A percentile compares a stretch with the other conserved stretches of the same genome.
Conservation (phyloP, 2,797 vertebrate genomes). For the Anomalospiza imberbis region DNA sequence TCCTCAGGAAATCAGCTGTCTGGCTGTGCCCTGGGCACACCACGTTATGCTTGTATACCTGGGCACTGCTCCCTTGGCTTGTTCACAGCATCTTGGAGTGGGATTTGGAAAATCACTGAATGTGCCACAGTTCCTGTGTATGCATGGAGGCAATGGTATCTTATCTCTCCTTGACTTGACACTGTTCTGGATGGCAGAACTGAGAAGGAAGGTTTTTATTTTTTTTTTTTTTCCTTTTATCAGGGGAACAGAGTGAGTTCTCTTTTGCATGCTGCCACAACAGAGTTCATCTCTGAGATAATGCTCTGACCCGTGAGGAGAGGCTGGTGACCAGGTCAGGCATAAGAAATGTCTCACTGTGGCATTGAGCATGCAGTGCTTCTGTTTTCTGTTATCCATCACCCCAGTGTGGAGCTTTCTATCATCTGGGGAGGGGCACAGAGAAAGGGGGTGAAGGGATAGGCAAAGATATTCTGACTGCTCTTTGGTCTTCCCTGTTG, state of each 20-base stretch:
- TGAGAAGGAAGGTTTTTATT: neutral
- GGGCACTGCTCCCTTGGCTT: neutral
- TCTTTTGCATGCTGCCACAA: neutral
- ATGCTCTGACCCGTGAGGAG: neutral
- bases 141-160: neutral
- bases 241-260: neutral
- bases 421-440: accelerated
- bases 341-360: neutral
- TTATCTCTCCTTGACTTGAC: neutral
- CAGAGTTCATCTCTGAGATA: neutral
- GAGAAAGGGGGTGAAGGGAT: neutral
- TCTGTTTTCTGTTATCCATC: neutral
- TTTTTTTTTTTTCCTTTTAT: neutral
- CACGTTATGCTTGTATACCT: accelerated
- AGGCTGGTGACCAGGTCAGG: neutral
- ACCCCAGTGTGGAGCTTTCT: neutral
- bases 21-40: neutral
- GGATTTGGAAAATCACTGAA: neutral
- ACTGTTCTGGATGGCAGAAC: neutral
- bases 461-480: neutral
- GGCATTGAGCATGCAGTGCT: neutral
- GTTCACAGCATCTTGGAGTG: neutral
- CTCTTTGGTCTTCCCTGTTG: neutral
- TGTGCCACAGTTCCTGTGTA: neutral
- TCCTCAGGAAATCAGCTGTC: neutral